Percentiles rank a stretch among this genome's conserved stretches.
Evolutionary conservation across 1,140 invertebrate genomes (phyloP).

Genomic region (Pseudomyrmex concolor): DNA sequence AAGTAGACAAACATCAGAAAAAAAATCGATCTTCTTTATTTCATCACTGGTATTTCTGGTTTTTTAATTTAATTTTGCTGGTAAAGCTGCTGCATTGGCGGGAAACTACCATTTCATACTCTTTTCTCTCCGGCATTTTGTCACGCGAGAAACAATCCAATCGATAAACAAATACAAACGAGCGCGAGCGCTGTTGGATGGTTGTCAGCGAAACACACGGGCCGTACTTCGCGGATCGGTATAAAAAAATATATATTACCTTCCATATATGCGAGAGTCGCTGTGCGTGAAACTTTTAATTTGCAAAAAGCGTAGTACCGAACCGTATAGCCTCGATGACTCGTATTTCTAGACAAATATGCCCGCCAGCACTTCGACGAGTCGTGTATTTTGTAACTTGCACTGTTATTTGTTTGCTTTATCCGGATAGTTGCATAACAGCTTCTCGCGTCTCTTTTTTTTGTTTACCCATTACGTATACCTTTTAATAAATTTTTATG

Average conservation of each 20-base stretch:
- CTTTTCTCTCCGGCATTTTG: constrained; percentile 49
- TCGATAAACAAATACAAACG: constrained; percentile 68
- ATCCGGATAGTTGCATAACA: constrained; percentile 19
- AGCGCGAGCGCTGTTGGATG: constrained; percentile 35
- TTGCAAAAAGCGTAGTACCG: constrained; percentile 54
- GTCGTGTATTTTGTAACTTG: constrained; percentile 51
- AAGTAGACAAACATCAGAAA: background rate
- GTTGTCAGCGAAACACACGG: constrained; percentile 38
- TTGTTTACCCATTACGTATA: background rate
- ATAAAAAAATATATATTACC: constrained; percentile 55
- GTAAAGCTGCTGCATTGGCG: constrained; percentile 18
- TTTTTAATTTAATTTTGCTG: constrained; percentile 46
- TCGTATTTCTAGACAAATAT: constrained; percentile 58
- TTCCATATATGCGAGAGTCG: constrained; percentile 42
- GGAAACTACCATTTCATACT: constrained; percentile 36
- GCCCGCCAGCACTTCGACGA: constrained; percentile 44
- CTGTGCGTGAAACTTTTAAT: constrained; percentile 56
- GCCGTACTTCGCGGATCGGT: constrained; percentile 5
- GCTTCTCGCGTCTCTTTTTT: background rate
- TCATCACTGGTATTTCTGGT: constrained; percentile 11
- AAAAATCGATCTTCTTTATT: constrained; percentile 14
- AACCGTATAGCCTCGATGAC: constrained; percentile 34
- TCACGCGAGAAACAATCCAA: constrained; percentile 65
- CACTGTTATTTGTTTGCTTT: constrained; percentile 46
- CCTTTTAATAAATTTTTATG: constrained; percentile 10